phyloP scores from a whole-genome alignment of 2,888 invertebrate genomes.

The Venustoraphidia nigricollis region DNA sequence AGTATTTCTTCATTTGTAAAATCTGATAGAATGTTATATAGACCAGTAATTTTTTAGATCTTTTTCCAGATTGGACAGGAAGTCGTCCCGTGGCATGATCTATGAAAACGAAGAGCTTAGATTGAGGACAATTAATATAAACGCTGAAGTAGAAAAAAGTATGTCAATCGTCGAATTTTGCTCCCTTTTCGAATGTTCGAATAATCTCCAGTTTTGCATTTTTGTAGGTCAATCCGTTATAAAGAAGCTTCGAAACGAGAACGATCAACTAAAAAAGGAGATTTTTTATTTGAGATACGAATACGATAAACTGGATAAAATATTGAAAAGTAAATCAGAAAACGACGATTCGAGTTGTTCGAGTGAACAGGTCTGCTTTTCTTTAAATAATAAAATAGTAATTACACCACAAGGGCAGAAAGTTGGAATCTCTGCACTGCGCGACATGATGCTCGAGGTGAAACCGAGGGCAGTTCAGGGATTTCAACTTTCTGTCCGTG shows the following conservation, averaged over 20 bases:
- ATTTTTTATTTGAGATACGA: constrained; percentile 78
- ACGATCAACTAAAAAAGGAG: constrained; percentile 74
- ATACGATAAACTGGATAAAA: constrained; percentile 71
- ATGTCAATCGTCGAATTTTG: constrained; percentile 12
- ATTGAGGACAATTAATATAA: constrained; percentile 78
- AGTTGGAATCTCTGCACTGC: no score
- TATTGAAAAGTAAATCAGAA: constrained; percentile 42
- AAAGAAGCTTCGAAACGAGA: constrained; percentile 74
- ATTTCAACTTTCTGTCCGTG: no score
- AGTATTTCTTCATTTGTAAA: background rate
- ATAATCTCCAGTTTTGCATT: constrained; percentile 1
- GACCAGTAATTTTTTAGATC: background rate
- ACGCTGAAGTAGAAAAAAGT: constrained; percentile 87
- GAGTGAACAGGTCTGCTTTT: constrained; percentile 2
- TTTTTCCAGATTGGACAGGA: constrained; percentile 59
- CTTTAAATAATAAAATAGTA: background rate
- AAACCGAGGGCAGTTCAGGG: no score
- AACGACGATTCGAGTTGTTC: constrained; percentile 2
- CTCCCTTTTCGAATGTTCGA: constrained; percentile 2
- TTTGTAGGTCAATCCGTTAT: constrained; percentile 72
- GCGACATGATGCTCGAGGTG: no score
- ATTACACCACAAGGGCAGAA: no score
- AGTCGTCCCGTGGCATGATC: constrained; percentile 83
- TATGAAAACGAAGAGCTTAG: constrained; percentile 87
- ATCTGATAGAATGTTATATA: background rate